Evolutionary conservation across 2,113 vertebrate genomes (phyloP).

Genomic region (Eurypyga helias): DNA sequence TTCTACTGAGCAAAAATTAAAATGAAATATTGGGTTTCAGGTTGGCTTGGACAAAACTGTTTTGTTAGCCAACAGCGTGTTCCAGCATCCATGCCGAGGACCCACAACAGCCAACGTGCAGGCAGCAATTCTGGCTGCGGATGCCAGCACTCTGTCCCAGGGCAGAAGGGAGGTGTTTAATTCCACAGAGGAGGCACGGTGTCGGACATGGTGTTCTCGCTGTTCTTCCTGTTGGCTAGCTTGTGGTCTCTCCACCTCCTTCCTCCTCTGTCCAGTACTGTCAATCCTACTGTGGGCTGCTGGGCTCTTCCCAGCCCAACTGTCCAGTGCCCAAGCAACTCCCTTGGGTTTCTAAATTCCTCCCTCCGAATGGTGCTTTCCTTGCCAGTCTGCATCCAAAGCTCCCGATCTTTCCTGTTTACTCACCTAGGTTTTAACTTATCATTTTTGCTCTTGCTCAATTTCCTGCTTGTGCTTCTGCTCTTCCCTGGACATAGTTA

Average conservation of each 20-base stretch:
- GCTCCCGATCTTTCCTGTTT: neutral
- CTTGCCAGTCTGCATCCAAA: neutral
- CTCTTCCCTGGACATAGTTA: neutral
- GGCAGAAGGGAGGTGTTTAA: neutral
- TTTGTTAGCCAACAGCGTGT: neutral
- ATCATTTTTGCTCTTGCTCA: constrained; percentile 10
- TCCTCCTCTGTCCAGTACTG: neutral
- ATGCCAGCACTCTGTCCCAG: neutral
- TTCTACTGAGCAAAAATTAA: constrained; percentile 14
- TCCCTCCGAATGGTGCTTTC: neutral
- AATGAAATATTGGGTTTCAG: constrained; percentile 20
- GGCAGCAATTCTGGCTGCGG: neutral
- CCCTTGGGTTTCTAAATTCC: constrained; percentile 14
- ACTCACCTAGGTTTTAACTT: constrained; percentile 7
- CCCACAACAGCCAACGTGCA: neutral
- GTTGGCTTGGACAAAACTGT: constrained; percentile 5
- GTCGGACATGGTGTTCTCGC: constrained; percentile 5
- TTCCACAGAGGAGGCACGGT: neutral
- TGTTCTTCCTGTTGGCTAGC: constrained; percentile 6
- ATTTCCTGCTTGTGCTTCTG: neutral
- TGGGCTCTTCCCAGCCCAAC: neutral
- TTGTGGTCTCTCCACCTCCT: constrained; percentile 39
- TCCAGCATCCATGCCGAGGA: neutral
- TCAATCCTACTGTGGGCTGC: constrained; percentile 22
- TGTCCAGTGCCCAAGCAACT: neutral